A percentile compares a stretch with the other conserved stretches of the same genome.
Evolutionary conservation across 1,140 invertebrate species (phyloP).

Genomic region (Nylanderia fulva): DNA sequence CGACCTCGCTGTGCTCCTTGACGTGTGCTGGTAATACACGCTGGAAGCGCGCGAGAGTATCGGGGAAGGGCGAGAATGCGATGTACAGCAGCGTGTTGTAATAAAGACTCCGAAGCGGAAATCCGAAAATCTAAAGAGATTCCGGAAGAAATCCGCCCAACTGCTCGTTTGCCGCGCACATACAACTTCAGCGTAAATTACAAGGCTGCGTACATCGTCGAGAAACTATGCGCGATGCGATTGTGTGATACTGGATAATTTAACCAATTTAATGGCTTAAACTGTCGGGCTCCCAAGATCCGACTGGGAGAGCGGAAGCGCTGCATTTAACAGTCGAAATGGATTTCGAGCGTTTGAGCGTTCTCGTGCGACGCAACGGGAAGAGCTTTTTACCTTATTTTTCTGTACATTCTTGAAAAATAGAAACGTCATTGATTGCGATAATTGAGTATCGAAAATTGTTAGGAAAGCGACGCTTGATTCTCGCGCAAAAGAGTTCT

Average conservation of each 20-base stretch:
- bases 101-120: conserved; percentile 32
- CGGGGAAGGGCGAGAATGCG: conserved; percentile 71
- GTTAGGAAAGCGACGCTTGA: neutral
- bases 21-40: conserved; percentile 85
- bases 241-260: conserved; percentile 10
- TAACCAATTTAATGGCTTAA: conserved; percentile 8
- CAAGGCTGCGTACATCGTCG: neutral
- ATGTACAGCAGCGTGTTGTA: conserved; percentile 43
- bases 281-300: neutral
- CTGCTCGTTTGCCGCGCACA: conserved; percentile 27
- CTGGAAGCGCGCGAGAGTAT: conserved; percentile 85
- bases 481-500: neutral
- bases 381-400: neutral
- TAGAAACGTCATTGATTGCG: neutral
- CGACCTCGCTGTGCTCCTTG: conserved; percentile 50
- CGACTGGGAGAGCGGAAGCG: conserved; percentile 43
- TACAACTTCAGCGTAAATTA: conserved; percentile 23
- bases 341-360: neutral
- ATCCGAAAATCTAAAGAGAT: conserved; percentile 57
- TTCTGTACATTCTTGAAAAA: neutral
- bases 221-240: neutral
- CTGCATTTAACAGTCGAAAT: neutral
- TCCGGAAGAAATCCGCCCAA: conserved; percentile 47
- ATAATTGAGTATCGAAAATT: neutral
- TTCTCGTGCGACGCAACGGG: neutral